phyloP scores from a whole-genome alignment of 2,797 vertebrate species.

The Uromys caudimaculatus region DNA sequence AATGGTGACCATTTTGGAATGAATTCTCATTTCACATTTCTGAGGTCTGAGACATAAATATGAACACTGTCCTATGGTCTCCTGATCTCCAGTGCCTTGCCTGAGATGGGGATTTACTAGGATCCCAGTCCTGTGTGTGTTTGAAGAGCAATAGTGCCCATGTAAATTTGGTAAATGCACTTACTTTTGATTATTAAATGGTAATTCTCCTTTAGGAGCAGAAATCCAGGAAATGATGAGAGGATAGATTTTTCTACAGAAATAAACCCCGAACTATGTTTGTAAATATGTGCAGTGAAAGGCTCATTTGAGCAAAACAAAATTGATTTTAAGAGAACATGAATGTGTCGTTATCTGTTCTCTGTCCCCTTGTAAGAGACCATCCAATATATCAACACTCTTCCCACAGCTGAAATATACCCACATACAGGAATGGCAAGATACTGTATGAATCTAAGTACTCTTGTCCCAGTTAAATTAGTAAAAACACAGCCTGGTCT shows the following conservation, averaged over 20 bases:
- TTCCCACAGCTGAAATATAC: not conserved
- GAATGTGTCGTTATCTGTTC: slow-evolving; percentile 43
- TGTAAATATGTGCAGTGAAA: not conserved
- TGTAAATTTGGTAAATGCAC: not conserved
- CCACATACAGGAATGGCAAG: not conserved
- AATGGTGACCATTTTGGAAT: not conserved
- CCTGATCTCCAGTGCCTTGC: not conserved
- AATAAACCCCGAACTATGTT: not conserved
- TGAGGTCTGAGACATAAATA: not conserved
- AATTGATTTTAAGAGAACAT: not conserved
- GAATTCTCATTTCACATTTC: not conserved
- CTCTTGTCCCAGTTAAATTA: not conserved
- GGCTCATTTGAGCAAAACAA: not conserved
- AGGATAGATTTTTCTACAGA: not conserved
- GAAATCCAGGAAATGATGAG: not conserved
- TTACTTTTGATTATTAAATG: slow-evolving; percentile 32
- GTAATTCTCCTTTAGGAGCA: slow-evolving; percentile 14
- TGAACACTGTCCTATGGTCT: not conserved
- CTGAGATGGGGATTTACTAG: not conserved
- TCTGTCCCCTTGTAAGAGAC: not conserved
- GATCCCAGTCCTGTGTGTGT: not conserved
- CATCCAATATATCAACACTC: not conserved
- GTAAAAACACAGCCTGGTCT: not conserved
- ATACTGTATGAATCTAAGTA: not conserved
- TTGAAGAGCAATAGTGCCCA: not conserved